These are phyloP conservation scores for Phoenicopterus ruber DNA, from an alignment of 2,113 vertebrate species.

Conservation along the genomic window DNA sequence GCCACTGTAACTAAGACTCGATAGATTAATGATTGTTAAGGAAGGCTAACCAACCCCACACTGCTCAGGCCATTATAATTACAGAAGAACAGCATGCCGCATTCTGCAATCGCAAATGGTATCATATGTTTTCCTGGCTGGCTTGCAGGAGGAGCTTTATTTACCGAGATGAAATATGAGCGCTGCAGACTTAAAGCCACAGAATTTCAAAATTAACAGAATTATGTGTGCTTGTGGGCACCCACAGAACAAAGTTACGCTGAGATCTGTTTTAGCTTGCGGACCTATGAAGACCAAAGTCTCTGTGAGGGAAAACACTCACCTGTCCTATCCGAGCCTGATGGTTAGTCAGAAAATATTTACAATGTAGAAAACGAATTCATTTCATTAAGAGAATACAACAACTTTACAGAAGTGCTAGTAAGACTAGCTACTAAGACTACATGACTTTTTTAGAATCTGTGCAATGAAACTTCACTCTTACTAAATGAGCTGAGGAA, in stretches of 20 bases:
- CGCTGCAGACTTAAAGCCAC: not conserved
- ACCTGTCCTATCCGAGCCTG: accelerated
- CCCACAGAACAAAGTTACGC: not conserved
- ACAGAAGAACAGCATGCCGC: slow-evolving; percentile 91
- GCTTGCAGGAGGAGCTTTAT: slow-evolving; percentile 49
- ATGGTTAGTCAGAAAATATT: not conserved
- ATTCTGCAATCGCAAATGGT: slow-evolving; percentile 90
- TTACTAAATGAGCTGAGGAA: not conserved
- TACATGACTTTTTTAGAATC: not conserved
- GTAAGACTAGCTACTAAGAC: not conserved
- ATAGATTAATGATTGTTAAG: slow-evolving; percentile 80
- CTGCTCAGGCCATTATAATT: slow-evolving; percentile 89
- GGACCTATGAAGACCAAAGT: not conserved
- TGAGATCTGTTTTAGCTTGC: not conserved
- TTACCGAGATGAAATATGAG: slow-evolving; percentile 22
- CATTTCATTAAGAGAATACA: not conserved
- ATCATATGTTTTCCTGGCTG: slow-evolving; percentile 94
- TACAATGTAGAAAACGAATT: not conserved
- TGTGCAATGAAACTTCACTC: not conserved
- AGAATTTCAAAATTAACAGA: not conserved
- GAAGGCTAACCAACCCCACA: slow-evolving; percentile 74
- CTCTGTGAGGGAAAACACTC: not conserved
- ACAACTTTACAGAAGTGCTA: not conserved
- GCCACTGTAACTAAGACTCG: slow-evolving; percentile 54
- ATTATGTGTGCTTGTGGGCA: not conserved